phyloP scores from a whole-genome alignment of 2,113 vertebrate genomes.

The Cochlearius cochlearius region DNA sequence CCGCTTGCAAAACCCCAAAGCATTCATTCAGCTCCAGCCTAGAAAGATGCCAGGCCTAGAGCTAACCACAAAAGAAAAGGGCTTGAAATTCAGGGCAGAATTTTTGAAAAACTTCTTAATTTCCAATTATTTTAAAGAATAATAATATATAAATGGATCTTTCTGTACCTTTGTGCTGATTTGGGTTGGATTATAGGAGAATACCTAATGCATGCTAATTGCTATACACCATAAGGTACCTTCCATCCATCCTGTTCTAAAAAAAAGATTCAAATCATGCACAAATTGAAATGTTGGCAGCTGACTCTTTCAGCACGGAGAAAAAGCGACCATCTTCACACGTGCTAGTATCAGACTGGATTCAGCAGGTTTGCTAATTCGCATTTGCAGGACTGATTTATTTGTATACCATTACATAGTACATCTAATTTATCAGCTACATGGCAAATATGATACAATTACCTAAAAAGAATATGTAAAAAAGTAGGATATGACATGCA shows the following conservation, averaged over 20 bases:
- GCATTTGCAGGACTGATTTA: not conserved
- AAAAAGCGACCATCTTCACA: not conserved
- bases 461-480: not conserved
- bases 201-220: not conserved
- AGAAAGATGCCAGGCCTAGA: not conserved
- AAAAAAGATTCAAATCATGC: not conserved
- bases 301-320: not conserved
- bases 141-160: not conserved
- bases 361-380: not conserved
- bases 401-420: not conserved
- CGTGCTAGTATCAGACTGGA: not conserved
- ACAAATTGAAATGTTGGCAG: not conserved
- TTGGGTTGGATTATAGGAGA: not conserved
- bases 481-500: not conserved
- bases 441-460: not conserved
- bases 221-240: not conserved
- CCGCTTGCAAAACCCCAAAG: not conserved
- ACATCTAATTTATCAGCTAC: not conserved
- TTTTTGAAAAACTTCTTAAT: not conserved
- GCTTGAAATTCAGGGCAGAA: not conserved
- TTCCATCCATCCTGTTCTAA: not conserved
- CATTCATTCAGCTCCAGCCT: not conserved
- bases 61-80: not conserved
- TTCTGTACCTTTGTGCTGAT: not conserved
- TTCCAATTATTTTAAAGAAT: not conserved